phyloP scores from a whole-genome alignment of 2,113 vertebrate species.

The Phrynosoma blainvillii region DNA sequence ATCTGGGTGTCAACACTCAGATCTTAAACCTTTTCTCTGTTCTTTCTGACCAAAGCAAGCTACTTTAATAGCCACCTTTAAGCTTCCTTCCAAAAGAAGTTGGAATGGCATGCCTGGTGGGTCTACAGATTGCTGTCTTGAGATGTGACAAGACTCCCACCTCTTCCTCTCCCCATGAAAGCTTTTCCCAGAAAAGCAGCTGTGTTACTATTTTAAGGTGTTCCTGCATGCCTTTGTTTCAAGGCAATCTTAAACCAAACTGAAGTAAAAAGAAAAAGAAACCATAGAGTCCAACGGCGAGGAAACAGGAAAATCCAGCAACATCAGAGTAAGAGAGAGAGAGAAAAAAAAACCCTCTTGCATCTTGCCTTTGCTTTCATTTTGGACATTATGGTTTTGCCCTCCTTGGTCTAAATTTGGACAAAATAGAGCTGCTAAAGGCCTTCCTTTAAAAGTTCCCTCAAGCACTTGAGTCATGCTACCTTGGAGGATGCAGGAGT shows the following conservation, averaged over 20 bases:
- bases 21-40: neutral
- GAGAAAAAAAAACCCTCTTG: constrained; percentile 37
- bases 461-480: constrained; percentile 45
- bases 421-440: constrained; percentile 61
- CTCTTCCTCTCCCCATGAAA: constrained; percentile 24
- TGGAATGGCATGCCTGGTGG: neutral
- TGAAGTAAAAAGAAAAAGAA: constrained; percentile 32
- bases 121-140: neutral
- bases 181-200: constrained; percentile 54
- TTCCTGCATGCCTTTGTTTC: constrained; percentile 44
- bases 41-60: constrained; percentile 25
- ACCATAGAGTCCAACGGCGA: neutral
- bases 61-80: neutral
- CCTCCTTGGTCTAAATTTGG: constrained; percentile 1
- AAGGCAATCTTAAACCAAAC: constrained; percentile 38
- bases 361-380: constrained; percentile 33
- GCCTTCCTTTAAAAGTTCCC: constrained; percentile 54
- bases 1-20: neutral
- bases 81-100: constrained; percentile 31
- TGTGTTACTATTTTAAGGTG: constrained; percentile 56
- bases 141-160: constrained; percentile 10
- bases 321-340: neutral
- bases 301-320: neutral
- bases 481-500: constrained; percentile 57
- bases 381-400: too few species aligned